Evolutionary conservation across 2,113 vertebrate species (phyloP).

Genomic region (Perccottus glenii): DNA sequence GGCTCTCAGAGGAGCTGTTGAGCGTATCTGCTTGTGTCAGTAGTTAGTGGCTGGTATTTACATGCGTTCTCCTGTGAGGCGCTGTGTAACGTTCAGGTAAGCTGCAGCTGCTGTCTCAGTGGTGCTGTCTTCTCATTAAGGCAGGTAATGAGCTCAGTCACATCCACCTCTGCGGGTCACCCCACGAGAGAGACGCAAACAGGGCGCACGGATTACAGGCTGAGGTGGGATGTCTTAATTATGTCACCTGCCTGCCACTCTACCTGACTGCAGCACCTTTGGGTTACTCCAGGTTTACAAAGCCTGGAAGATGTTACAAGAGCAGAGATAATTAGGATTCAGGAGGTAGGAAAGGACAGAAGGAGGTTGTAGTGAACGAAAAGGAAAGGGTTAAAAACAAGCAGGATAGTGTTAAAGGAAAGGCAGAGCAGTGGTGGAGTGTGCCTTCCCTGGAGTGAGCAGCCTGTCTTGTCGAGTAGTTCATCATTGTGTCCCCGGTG

Average conservation of each 20-base stretch:
- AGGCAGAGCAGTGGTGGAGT: conserved; percentile 56
- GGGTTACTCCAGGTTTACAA: conserved; percentile 67
- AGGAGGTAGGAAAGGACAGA: conserved; percentile 46
- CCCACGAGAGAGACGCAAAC: conserved; percentile 57
- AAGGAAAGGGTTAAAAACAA: conserved; percentile 60
- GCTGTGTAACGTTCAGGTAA: conserved; percentile 54
- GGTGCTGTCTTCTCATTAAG: conserved; percentile 77
- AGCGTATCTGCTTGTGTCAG: conserved; percentile 56
- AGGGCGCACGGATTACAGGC: conserved; percentile 47
- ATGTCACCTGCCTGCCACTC: conserved; percentile 67
- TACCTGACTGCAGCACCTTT: conserved; percentile 64
- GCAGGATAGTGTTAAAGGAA: conserved; percentile 59
- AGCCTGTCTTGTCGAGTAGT: conserved; percentile 77
- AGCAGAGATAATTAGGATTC: conserved; percentile 22
- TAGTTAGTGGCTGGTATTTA: conserved; percentile 58
- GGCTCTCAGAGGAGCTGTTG: conserved; percentile 61
- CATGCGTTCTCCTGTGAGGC: conserved; percentile 44
- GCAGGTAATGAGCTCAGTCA: conserved; percentile 76
- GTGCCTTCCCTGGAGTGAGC: conserved; percentile 76
- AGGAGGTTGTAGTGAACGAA: conserved; percentile 56
- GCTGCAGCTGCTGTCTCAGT: conserved; percentile 71
- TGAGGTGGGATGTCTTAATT: conserved; percentile 68
- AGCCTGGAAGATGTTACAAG: conserved; percentile 26
- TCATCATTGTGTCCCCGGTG: conserved; percentile 79
- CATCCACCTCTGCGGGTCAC: conserved; percentile 72